A percentile compares a stretch with the other conserved stretches of the same genome.
phyloP scores from a whole-genome alignment of 2,113 vertebrate species.

The Chionis minor region DNA sequence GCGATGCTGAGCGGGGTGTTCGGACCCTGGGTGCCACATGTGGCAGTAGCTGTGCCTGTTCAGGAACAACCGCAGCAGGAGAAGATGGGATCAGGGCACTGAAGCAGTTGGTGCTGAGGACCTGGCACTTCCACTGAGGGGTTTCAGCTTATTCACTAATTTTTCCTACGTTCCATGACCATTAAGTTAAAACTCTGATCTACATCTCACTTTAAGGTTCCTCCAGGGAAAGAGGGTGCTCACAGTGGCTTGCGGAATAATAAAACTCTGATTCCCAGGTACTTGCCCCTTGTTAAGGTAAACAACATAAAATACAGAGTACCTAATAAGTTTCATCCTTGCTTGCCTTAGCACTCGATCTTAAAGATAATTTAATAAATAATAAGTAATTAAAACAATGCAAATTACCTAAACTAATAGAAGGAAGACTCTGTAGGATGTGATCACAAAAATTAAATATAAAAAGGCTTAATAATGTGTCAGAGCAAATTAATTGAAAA shows the following conservation, averaged over 20 bases:
- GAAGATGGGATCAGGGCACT: neutral
- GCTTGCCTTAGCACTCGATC: neutral
- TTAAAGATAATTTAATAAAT: neutral
- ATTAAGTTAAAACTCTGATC: neutral
- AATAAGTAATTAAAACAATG: neutral
- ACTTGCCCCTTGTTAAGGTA: neutral
- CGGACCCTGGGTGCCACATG: fast-evolving
- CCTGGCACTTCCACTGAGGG: neutral
- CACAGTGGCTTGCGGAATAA: neutral
- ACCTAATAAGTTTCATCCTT: neutral
- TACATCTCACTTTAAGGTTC: neutral
- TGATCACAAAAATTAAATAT: neutral
- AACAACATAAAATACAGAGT: neutral
- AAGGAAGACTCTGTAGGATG: neutral
- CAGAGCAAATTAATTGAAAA: neutral
- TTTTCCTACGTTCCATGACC: neutral
- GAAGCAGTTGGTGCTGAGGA: neutral
- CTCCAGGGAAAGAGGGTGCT: neutral
- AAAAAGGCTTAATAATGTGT: neutral
- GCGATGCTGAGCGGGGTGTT: fast-evolving
- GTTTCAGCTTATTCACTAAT: neutral
- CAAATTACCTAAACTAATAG: neutral
- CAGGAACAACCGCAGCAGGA: fast-evolving
- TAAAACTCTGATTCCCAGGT: neutral
- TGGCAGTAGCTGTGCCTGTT: neutral